Evolutionary conservation across 2,888 invertebrate species (phyloP), one percentile per base, ranked within the genome.

Genomic region (Dryocosmus kuriphilus): DNA sequence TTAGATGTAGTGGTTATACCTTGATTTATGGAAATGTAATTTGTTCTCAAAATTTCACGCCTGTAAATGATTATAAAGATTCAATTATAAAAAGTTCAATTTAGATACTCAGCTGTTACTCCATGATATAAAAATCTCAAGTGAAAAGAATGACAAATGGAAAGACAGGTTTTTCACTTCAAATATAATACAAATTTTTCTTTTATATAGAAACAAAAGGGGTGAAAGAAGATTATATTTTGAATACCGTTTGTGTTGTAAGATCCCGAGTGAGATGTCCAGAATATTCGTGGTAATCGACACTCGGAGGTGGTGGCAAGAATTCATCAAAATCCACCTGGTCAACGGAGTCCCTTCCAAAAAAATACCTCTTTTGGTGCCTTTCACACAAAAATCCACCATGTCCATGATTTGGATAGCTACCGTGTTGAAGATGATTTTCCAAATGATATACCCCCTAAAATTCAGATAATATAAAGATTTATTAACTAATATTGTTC

Each of bases 321-420:
- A 95, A 95, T 82, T 95, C 95, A 88, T 95, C 92, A 94, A 92
- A 93, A 93, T 92, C 93, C 93, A 93, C 92, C 93, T 92, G 92
- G 93, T 89, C 90, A 74, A 89, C 86, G 19, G 92, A 92, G 83
- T 95, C 94, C 80, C 94, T 94, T 81, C 95, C 94, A 85, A 94
- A 94, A 83, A 94, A 94, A 86, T 94, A 95, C 75, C 95, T 93
- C 81, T 95, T 92, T 84, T 93, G 93, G 82, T 94, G 91, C 82
- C 90, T 88, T 81, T 91, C 91, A 83, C 91, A 91, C 14, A 91
- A 86, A 65, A 91, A 90, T 32, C 88, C 86, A 35, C 88, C 87
- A 71, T 89, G 85, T 5, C 83, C 85, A 38, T 86, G 84, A 74
- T 82, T 85, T 38, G 83, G 81, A 71, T 87, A 86, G 62, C 82